Base-by-base conservation (phyloP, 2,113 vertebrate genomes). In the Pongo pygmaeus region DNA sequence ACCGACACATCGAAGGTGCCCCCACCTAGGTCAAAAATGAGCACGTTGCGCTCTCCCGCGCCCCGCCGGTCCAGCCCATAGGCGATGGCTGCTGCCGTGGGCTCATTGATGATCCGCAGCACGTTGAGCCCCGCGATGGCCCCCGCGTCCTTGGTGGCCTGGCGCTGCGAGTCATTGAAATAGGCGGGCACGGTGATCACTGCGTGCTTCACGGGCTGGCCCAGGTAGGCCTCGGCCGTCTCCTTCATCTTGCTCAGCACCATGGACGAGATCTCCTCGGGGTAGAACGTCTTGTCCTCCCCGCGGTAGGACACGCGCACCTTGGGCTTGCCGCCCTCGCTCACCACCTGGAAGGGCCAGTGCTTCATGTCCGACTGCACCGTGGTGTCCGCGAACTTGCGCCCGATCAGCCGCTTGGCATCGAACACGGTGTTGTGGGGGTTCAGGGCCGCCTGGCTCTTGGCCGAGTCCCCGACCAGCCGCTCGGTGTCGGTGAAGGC, bases 171-270 rank as follows among this genome's bases (percentile, higher is more conserved):
- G 97, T 99, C 99, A 46, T 99, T 99, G 97, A 99, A 99, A 97
- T 99, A 99, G n/a, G 99, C 99, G 3, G 99, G 99, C 84, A 99
- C 99, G 1, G 99, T 99, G 95, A 99, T 87, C 48, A 99, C 99
- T 6, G 99, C 99, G 92, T 99, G 99, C 72, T 59, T 99, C 92
- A 99, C 98, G 2, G 99, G 70, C 38, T 99, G 99, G 95, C 99
- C 99, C 70, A 99, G 98, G 95, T 99, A 99, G 32, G 98, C 99
- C 90, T 99, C 99, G 2, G 99, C 98, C 23, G 99, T 99, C 97
- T 99, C 99, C 96, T 99, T 99, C 99, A 99, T 99, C 98, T 99
- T 99, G 95, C 98, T 99, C 72, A 99, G 99, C 50, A 99, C 99
- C 99, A 99, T 99, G 13, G 99, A 99, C 13, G 99, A 99, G 90